A percentile compares a stretch with the other conserved stretches of the same genome.
Conservation (phyloP, 2,113 vertebrate species). For the Pomatorhinus ruficollis region DNA sequence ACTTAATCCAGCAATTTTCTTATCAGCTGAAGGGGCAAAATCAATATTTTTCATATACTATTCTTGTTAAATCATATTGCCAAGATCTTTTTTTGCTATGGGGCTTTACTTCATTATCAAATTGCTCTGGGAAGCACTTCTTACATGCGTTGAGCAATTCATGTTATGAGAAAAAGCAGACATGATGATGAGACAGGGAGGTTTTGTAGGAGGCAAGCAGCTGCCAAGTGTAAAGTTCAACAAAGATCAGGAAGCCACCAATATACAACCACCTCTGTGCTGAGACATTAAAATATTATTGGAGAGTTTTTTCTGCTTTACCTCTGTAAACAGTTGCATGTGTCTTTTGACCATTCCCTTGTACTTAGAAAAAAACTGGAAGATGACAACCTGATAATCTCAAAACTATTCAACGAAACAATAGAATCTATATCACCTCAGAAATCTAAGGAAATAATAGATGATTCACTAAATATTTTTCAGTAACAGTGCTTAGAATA, state of each 20-base stretch:
- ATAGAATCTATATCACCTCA: background rate
- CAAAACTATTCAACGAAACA: background rate
- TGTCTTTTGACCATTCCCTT: background rate
- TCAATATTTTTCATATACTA: background rate
- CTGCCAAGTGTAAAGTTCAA: background rate
- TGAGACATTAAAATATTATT: background rate
- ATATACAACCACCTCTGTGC: background rate
- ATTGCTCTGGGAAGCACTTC: background rate
- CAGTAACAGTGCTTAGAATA: background rate
- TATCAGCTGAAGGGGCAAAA: conserved; percentile 10
- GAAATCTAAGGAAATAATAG: background rate
- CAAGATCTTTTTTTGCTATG: background rate
- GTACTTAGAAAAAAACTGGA: background rate
- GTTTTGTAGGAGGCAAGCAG: background rate
- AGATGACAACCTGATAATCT: background rate
- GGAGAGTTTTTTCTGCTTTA: background rate
- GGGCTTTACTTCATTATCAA: background rate
- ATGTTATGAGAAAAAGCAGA: background rate
- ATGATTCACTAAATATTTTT: background rate
- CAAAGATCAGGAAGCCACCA: background rate
- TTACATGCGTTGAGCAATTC: background rate
- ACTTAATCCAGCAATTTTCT: conserved; percentile 5
- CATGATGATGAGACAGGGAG: background rate
- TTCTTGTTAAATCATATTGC: background rate
- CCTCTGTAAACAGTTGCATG: background rate